phyloP scores from a whole-genome alignment of 2,888 invertebrate species.

The Amorpha juglandis region DNA sequence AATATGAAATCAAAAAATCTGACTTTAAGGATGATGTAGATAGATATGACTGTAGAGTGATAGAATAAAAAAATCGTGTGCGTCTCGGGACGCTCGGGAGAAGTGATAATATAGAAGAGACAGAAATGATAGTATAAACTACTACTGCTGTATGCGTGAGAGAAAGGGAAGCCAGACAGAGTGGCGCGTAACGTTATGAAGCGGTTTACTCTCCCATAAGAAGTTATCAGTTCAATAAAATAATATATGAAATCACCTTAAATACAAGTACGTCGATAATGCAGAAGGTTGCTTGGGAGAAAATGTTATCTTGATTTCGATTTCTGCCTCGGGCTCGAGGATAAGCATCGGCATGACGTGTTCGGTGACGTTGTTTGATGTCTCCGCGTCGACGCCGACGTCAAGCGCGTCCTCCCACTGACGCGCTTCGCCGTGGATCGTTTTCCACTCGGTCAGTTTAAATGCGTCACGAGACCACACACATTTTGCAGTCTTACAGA shows the following conservation, averaged over 20 bases:
- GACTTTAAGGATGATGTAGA: too few relatives aligned
- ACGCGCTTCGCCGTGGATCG: conserved; percentile 40
- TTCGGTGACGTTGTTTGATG: conserved; percentile 21
- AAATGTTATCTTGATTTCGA: conserved; percentile 77
- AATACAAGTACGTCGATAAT: conserved; percentile 79
- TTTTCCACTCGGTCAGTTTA: conserved; percentile 55
- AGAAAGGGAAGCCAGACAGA: too few relatives aligned
- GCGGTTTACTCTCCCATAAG: too few relatives aligned
- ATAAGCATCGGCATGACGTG: conserved; percentile 58
- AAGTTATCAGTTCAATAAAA: too few relatives aligned
- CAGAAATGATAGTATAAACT: too few relatives aligned
- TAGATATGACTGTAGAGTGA: too few relatives aligned
- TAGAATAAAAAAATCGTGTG: too few relatives aligned
- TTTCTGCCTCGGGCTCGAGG: conserved; percentile 84
- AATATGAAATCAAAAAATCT: too few relatives aligned
- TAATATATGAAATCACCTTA: conserved; percentile 55
- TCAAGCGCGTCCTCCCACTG: conserved; percentile 27
- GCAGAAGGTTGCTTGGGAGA: conserved; percentile 66
- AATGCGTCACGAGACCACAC: conserved; percentile 50
- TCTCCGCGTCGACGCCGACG: conserved; percentile 30
- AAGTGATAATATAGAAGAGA: too few relatives aligned
- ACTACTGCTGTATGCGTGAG: too few relatives aligned
- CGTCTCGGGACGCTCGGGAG: too few relatives aligned
- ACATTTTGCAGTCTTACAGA: conserved; percentile 40
- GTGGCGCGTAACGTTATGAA: too few relatives aligned